phyloP scores from a whole-genome alignment of 2,113 vertebrate species.

The Lepus americanus region DNA sequence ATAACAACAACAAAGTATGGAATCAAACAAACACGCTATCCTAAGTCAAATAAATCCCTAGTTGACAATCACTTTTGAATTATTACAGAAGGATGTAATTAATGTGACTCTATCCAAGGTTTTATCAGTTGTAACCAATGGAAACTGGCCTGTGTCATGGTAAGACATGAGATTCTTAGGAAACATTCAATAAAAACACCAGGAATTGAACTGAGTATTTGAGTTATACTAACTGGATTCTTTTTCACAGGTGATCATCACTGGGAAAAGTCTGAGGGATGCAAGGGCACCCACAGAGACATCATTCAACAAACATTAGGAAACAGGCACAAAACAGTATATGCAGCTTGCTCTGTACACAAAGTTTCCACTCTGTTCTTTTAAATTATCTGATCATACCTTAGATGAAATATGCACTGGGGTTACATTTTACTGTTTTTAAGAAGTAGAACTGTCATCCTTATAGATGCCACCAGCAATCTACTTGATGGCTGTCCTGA shows the following conservation, averaged over 20 bases:
- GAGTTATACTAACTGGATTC: neutral
- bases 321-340: neutral
- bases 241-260: neutral
- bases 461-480: neutral
- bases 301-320: neutral
- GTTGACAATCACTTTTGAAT: neutral
- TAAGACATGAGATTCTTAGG: conserved; percentile 35
- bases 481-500: neutral
- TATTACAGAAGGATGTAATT: conserved; percentile 14
- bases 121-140: conserved; percentile 55
- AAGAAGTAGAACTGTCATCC: neutral
- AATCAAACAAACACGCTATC: conserved; percentile 9
- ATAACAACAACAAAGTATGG: neutral
- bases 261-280: neutral
- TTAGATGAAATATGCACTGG: neutral
- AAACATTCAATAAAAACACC: conserved; percentile 20
- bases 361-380: neutral
- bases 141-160: neutral
- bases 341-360: neutral
- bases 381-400: neutral
- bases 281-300: neutral
- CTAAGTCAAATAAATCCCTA: neutral
- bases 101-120: neutral
- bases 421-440: neutral
- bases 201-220: neutral